Evolutionary conservation across 2,888 invertebrate species (phyloP).

Genomic region (Nematopogon swammerdamellus): DNA sequence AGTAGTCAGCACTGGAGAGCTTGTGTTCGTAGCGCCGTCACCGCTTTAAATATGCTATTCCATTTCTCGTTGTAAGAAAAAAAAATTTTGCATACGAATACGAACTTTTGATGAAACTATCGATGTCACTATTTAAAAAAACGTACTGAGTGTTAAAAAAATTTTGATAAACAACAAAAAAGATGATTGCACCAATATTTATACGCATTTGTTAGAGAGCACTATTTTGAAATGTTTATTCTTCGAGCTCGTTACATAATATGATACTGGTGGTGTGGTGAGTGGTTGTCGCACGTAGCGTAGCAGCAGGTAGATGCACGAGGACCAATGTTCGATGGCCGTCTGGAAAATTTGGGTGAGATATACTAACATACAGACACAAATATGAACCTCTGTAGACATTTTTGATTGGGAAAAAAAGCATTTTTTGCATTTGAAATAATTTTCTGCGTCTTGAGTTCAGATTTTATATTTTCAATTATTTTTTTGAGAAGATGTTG

Average conservation of each 20-base stretch:
- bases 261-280: too few species aligned
- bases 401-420: constrained; percentile 5
- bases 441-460: constrained; percentile 10
- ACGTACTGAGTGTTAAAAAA: background rate
- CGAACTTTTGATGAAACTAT: background rate
- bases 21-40: too few species aligned
- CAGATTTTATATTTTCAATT: constrained; percentile 10
- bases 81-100: too few species aligned
- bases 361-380: too few species aligned
- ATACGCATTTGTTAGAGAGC: background rate
- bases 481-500: constrained; percentile 8
- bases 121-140: background rate
- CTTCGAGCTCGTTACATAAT: background rate
- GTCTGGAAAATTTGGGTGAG: background rate
- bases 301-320: too few species aligned
- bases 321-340: too few species aligned
- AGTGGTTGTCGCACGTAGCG: too few species aligned
- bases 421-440: constrained; percentile 4
- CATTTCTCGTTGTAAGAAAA: too few species aligned
- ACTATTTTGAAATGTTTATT: background rate
- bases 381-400: too few species aligned
- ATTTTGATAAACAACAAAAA: background rate
- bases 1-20: too few species aligned
- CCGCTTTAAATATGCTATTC: too few species aligned
- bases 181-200: background rate